Conservation (phyloP, 2,888 invertebrate genomes). For the Hemaris fuciformis region DNA sequence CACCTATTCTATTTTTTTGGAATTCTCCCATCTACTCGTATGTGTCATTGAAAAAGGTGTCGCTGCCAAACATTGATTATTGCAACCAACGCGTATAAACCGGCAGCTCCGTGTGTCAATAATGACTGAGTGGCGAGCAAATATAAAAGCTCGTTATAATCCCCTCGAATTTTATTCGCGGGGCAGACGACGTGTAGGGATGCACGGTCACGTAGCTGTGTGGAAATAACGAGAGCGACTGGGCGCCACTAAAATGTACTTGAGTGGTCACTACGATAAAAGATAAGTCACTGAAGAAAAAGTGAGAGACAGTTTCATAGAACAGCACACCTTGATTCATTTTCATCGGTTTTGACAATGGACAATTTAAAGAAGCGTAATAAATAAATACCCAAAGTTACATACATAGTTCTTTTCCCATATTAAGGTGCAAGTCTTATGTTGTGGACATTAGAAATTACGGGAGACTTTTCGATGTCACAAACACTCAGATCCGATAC, state of each 20-base stretch:
- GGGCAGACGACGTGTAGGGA: slow-evolving; percentile 34
- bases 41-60: background rate
- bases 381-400: too few relatives aligned
- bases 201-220: slow-evolving; percentile 66
- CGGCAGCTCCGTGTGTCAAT: slow-evolving; percentile 13
- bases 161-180: slow-evolving; percentile 33
- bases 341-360: too few relatives aligned
- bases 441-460: too few relatives aligned
- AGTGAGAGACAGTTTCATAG: too few relatives aligned
- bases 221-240: slow-evolving; percentile 50
- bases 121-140: slow-evolving; percentile 9
- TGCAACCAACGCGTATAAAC: background rate
- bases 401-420: too few relatives aligned
- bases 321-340: too few relatives aligned
- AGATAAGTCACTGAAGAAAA: background rate
- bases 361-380: too few relatives aligned
- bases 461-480: too few relatives aligned
- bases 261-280: background rate
- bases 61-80: background rate
- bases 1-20: background rate
- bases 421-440: too few relatives aligned
- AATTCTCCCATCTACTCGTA: background rate
- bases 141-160: slow-evolving; percentile 42
- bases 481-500: too few relatives aligned
- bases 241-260: slow-evolving; percentile 9